These are phyloP conservation scores for Catocala nupta DNA, from an alignment of 2,888 invertebrate genomes.

Conservation along the genomic window DNA sequence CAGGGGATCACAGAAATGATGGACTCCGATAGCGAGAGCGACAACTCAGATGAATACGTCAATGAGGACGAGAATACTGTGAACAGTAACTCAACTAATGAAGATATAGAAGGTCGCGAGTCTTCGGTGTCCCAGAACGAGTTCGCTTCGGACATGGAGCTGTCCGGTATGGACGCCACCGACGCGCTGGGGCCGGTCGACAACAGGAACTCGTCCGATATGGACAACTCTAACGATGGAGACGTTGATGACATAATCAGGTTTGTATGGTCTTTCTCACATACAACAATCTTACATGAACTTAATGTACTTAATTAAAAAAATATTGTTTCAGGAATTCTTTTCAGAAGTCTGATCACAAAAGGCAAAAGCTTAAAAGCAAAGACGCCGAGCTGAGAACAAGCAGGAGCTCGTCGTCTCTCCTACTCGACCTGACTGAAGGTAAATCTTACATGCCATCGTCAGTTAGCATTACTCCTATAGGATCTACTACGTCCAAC, in stretches of 20 bases:
- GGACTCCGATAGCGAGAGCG: constrained; percentile 88
- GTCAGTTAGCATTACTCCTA: constrained; percentile 85
- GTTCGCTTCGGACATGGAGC: constrained; percentile 88
- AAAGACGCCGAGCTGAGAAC: constrained; percentile 84
- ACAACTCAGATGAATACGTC: constrained; percentile 77
- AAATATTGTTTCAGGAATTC: constrained; percentile 79
- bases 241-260: constrained; percentile 89
- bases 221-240: constrained; percentile 88
- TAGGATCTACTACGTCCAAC: constrained; percentile 83
- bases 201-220: constrained; percentile 83
- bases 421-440: constrained; percentile 86
- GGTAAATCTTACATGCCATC: constrained; percentile 85
- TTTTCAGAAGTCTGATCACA: constrained; percentile 87
- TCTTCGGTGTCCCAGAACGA: constrained; percentile 85
- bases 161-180: constrained; percentile 88
- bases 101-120: constrained; percentile 75
- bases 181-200: constrained; percentile 85
- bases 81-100: constrained; percentile 81
- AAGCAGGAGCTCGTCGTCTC: constrained; percentile 72
- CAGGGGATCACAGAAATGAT: constrained; percentile 87
- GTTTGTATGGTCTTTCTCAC: constrained; percentile 53
- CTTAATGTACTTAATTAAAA: not conserved
- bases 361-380: constrained; percentile 88
- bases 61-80: constrained; percentile 82
- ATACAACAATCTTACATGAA: not conserved